Conservation (phyloP, 1,140 invertebrate species). For the Aphidius ervi region DNA sequence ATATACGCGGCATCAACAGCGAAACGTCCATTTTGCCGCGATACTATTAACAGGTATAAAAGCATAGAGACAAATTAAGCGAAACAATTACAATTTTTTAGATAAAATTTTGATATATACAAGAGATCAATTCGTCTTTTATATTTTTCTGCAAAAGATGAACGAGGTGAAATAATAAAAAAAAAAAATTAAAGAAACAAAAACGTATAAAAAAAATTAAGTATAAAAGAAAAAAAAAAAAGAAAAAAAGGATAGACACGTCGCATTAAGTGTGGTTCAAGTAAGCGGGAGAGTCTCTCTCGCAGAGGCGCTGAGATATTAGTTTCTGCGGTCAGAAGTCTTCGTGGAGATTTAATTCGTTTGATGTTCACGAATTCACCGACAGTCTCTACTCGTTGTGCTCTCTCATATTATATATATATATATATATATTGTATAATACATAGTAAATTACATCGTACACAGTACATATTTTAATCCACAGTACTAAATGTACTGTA, state of each 20-base stretch:
- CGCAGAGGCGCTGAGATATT: constrained; percentile 50
- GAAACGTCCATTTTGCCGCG: constrained; percentile 33
- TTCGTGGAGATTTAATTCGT: constrained; percentile 54
- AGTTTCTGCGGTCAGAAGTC: constrained; percentile 53
- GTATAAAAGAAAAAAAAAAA: neutral
- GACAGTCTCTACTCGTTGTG: constrained; percentile 31
- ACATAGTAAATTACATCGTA: constrained; percentile 15
- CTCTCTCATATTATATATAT: constrained; percentile 19
- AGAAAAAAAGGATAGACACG: neutral
- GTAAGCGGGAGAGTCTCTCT: constrained; percentile 20
- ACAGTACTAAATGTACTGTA: no score
- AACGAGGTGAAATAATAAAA: neutral
- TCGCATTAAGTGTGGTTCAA: neutral
- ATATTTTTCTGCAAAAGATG: constrained; percentile 5
- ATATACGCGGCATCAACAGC: neutral
- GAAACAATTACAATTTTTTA: constrained; percentile 6
- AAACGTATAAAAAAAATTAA: constrained; percentile 13
- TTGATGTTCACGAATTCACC: constrained; percentile 54
- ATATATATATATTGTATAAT: constrained; percentile 17
- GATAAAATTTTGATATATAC: neutral
- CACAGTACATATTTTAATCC: no score
- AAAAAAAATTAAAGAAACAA: neutral
- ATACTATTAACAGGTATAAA: constrained; percentile 35
- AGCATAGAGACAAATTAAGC: constrained; percentile 23
- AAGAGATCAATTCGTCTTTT: neutral